Percentiles rank a stretch among this genome's conserved stretches.
Evolutionary conservation across 2,113 vertebrate genomes (phyloP).

Genomic region (Chamaea fasciata): DNA sequence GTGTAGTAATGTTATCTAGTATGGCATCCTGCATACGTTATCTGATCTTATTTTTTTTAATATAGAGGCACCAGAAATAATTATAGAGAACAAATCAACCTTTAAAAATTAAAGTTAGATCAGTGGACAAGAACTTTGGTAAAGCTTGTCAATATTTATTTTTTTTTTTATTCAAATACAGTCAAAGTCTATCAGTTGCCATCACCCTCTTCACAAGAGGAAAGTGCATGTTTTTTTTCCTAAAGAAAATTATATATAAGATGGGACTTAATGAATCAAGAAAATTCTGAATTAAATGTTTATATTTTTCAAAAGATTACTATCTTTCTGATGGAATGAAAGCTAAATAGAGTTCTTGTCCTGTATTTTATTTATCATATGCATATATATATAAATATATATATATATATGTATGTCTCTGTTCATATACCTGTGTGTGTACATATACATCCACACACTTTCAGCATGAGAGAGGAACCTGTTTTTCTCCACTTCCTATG

Average conservation of each 20-base stretch:
- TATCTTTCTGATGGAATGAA: conserved; percentile 16
- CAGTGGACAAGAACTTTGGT: conserved; percentile 68
- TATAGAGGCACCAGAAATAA: conserved; percentile 37
- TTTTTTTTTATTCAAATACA: conserved; percentile 32
- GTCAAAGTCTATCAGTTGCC: background rate
- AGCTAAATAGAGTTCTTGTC: conserved; percentile 47
- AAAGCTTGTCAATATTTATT: conserved; percentile 62
- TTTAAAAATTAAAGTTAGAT: conserved; percentile 47
- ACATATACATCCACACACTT: conserved; percentile 12
- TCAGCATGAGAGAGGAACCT: background rate
- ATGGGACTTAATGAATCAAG: background rate
- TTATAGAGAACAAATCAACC: conserved; percentile 24
- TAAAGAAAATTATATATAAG: conserved; percentile 1
- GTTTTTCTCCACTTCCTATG: background rate
- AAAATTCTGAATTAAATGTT: conserved; percentile 8
- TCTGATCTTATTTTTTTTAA: background rate
- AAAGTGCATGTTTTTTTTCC: conserved; percentile 21
- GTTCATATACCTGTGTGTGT: background rate
- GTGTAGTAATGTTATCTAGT: background rate
- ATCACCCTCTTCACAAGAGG: conserved; percentile 44
- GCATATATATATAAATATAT: background rate
- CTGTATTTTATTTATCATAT: conserved; percentile 1
- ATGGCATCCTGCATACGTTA: background rate
- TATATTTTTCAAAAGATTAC: conserved; percentile 6
- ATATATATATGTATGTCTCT: background rate